These are phyloP conservation scores for Eupithecia dodoneata DNA, from an alignment of 2,888 invertebrate genomes.

Conservation along the genomic window DNA sequence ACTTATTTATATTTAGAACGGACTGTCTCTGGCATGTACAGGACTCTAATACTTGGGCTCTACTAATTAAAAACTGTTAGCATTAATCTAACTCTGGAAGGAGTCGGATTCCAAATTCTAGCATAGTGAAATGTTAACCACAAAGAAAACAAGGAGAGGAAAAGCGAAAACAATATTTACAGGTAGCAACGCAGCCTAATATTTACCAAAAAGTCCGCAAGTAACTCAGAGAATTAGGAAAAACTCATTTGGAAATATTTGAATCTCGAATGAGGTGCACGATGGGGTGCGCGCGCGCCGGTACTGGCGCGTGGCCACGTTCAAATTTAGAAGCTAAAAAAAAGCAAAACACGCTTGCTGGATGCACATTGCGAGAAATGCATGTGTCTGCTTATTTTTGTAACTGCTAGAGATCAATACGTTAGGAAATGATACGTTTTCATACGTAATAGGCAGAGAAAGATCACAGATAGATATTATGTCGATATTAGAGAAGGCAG, in stretches of 20 bases:
- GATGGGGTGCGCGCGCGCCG: constrained; percentile 66
- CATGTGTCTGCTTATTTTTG: constrained; percentile 66
- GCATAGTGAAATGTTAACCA: constrained; percentile 48
- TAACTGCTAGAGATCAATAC: constrained; percentile 52
- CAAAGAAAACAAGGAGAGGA: constrained; percentile 46
- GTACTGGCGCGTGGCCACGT: constrained; percentile 79
- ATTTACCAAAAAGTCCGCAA: constrained; percentile 62
- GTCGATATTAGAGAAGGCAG: constrained; percentile 18
- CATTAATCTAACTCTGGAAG: constrained; percentile 22
- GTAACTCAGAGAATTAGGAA: constrained; percentile 37
- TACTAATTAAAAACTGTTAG: constrained; percentile 49
- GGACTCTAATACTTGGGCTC: constrained; percentile 70
- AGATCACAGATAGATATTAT: constrained; percentile 25
- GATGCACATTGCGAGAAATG: constrained; percentile 79
- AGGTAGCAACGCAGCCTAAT: constrained; percentile 45
- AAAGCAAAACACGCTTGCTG: constrained; percentile 63
- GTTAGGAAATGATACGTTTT: constrained; percentile 32
- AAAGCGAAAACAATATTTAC: constrained; percentile 36
- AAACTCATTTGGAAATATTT: constrained; percentile 36
- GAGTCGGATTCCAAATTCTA: constrained; percentile 29
- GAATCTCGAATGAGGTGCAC: constrained; percentile 64
- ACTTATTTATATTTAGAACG: constrained; percentile 42
- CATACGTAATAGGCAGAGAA: constrained; percentile 10
- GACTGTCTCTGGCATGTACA: constrained; percentile 66
- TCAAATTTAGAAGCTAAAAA: constrained; percentile 79